Evolutionary conservation across 2,888 invertebrate genomes (phyloP).

Genomic region (Leptopterna dolabrata): DNA sequence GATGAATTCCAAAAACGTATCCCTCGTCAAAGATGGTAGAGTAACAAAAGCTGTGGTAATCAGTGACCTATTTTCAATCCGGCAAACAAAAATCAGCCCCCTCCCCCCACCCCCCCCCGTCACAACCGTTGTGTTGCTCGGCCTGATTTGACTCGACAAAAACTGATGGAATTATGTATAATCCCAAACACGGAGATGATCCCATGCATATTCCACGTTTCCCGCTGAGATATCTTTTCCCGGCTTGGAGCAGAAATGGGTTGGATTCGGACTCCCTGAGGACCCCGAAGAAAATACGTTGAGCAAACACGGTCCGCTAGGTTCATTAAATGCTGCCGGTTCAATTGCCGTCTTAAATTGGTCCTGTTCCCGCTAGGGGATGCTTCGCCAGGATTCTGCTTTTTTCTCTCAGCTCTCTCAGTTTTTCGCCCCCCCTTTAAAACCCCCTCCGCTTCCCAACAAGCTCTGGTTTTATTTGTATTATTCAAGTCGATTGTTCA

Average conservation of each 20-base stretch:
- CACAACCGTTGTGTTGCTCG: too few relatives aligned
- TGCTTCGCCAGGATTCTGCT: not conserved
- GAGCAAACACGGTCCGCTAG: slow-evolving; percentile 38
- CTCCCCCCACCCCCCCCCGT: not conserved
- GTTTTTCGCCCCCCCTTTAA: not conserved
- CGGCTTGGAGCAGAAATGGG: not conserved
- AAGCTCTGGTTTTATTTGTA: not conserved
- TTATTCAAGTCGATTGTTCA: not conserved
- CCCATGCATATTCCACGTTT: not conserved
- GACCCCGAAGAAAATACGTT: slow-evolving; percentile 18
- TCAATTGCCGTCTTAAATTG: slow-evolving; percentile 44
- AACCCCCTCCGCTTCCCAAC: not conserved
- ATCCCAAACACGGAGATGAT: not conserved
- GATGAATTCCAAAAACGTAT: too few relatives aligned
- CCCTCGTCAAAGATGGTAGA: too few relatives aligned
- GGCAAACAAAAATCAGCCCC: too few relatives aligned
- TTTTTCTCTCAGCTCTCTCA: not conserved
- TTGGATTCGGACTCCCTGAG: not conserved
- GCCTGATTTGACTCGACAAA: not conserved
- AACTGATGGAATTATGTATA: not conserved
- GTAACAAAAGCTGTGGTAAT: too few relatives aligned
- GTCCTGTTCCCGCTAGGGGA: slow-evolving; percentile 3
- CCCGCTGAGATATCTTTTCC: not conserved
- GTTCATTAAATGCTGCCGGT: slow-evolving; percentile 46
- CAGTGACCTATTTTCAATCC: too few relatives aligned